Evolutionary conservation across 53 echinoderm and acorn worm species (phyloP), one percentile per base, ranked within the genome.

Genomic region (Holothuria scabra): DNA sequence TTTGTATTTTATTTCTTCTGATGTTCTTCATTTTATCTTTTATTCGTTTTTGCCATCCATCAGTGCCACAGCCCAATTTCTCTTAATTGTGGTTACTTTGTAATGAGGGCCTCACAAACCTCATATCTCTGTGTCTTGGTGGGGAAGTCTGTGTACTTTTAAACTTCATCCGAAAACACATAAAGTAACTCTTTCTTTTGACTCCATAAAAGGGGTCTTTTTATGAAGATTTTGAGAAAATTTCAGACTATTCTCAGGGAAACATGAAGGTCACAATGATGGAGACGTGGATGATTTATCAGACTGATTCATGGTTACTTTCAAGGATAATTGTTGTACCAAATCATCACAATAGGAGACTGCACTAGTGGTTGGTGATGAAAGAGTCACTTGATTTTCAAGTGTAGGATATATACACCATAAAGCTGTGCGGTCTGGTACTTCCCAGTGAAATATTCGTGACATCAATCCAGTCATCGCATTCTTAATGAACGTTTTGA

Each of bases 111-210:
- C 18, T 56, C 8, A 30, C 22, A 20, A 23, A 46, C 57, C 13
- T 79, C 26, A 5, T 79, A 19, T 28, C 79, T 23, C 24, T 56
- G 79, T 56, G 20, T 4, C 31, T 32, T 79, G 25, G n/a, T 79
- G 20, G 79, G 22, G n/a, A 23, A 9, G 31, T 79, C 28, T 55
- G 79, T 79, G 18, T 79, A 79, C 55, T 79, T 79, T 18, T 6
- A 28, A 25, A 79, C 55, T 55, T 79, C 79, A 26, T 79, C 31
- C 16, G 79, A 3, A 2, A 79, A 23, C 21, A 29, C 26, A 28
- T 79, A 28, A n/a, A 79, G 7, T 30, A 79, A 8, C 58, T 79
- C 79, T 79, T 56, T 79, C 31, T 32, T 79, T n/a, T 79, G 79
- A 2, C 57, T 79, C 79, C 79, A 79, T 23, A 29, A 24, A n/a